phyloP scores from a whole-genome alignment of 1,140 invertebrate species.

The roundworm (Caenorhabditis elegans) region WBcel235 BX284604.4:14081501-14082000 shows the following conservation, averaged over 20 bases:
- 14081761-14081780: no score
- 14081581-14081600: slow-evolving; percentile 87
- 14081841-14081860: no score
- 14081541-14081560: slow-evolving; percentile 71
- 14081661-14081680: slow-evolving; percentile 35
- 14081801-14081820: no score
- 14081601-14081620: slow-evolving; percentile 88
- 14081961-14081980: not conserved
- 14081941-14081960: not conserved
- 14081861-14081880: no score
- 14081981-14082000: not conserved
- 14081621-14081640: slow-evolving; percentile 86
- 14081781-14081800: no score
- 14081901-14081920: no score
- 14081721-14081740: not conserved
- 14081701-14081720: not conserved
- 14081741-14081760: not conserved
- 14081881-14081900: no score
- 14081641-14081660: not conserved
- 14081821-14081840: no score
- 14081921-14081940: no score
- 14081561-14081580: slow-evolving; percentile 96
- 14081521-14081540: not conserved
- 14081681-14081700: not conserved
- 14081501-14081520: not conserved